Evolutionary conservation across 2,113 vertebrate species (phyloP).

Genomic region (Actenoides hombroni): DNA sequence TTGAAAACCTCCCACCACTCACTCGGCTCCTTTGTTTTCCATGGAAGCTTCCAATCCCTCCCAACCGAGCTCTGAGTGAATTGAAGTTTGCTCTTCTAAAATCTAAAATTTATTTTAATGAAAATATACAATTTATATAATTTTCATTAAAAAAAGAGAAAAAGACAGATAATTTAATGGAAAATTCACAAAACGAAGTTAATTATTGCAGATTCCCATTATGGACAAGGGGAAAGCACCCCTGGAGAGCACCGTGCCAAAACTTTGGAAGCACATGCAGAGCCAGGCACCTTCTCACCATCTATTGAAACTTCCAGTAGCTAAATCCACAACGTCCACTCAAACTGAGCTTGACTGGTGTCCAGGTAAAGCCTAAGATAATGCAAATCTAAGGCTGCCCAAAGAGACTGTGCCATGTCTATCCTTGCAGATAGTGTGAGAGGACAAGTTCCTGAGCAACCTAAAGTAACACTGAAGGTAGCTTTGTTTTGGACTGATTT

Average conservation of each 20-base stretch:
- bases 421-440: neutral
- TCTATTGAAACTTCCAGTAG: neutral
- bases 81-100: neutral
- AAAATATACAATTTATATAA: neutral
- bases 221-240: accelerated
- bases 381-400: neutral
- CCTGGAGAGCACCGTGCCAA: neutral
- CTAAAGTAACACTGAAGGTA: neutral
- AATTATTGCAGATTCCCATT: neutral
- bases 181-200: neutral
- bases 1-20: neutral
- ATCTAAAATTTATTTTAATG: neutral
- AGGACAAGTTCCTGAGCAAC: neutral
- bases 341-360: neutral
- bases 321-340: neutral
- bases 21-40: neutral
- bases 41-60: neutral
- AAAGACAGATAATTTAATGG: neutral
- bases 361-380: neutral
- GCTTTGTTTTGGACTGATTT: neutral
- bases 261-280: neutral
- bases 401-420: neutral
- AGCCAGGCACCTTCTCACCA: neutral
- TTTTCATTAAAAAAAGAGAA: neutral
- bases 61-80: neutral